phyloP scores from a whole-genome alignment of 92 coral and sea anemone genomes.

The Parazoanthus darwini region DNA sequence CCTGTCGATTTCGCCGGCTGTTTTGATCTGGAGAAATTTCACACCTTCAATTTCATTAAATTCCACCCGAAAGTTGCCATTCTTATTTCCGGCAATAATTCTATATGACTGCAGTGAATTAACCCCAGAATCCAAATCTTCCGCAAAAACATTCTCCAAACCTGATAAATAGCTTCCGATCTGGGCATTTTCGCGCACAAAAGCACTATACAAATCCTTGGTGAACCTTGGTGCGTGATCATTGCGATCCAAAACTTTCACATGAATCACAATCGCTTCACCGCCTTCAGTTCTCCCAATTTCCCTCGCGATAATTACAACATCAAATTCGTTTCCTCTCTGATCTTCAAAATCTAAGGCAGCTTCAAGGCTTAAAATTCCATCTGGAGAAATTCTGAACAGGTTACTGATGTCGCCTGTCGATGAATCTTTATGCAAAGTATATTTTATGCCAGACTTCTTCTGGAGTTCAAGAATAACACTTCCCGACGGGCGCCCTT shows the following conservation, averaged over 20 bases:
- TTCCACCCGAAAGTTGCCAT: slow-evolving; percentile 81
- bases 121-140: slow-evolving; percentile 75
- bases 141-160: slow-evolving; percentile 82
- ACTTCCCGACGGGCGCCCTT: slow-evolving; percentile 81
- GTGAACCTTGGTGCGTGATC: slow-evolving; percentile 87
- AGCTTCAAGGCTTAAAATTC: slow-evolving; percentile 75
- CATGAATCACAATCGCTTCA: slow-evolving; percentile 63
- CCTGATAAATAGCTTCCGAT: slow-evolving; percentile 82
- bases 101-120: slow-evolving; percentile 74
- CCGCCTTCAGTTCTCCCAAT: slow-evolving; percentile 64
- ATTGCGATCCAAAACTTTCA: slow-evolving; percentile 76
- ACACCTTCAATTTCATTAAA: slow-evolving; percentile 70
- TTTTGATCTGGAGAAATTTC: slow-evolving; percentile 81
- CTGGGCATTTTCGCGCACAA: slow-evolving; percentile 68
- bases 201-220: slow-evolving; percentile 76
- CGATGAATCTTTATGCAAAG: slow-evolving; percentile 64
- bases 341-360: slow-evolving; percentile 88
- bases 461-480: slow-evolving; percentile 61
- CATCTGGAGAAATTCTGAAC: slow-evolving; percentile 83
- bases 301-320: slow-evolving; percentile 80
- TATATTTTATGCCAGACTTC: slow-evolving; percentile 57
- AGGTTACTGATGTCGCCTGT: slow-evolving; percentile 61
- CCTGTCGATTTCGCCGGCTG: slow-evolving; percentile 76
- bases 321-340: slow-evolving; percentile 77
- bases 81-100: slow-evolving; percentile 88